Evolutionary conservation across 2,113 vertebrate genomes (phyloP).

Genomic region (Eptesicus fuscus): DNA sequence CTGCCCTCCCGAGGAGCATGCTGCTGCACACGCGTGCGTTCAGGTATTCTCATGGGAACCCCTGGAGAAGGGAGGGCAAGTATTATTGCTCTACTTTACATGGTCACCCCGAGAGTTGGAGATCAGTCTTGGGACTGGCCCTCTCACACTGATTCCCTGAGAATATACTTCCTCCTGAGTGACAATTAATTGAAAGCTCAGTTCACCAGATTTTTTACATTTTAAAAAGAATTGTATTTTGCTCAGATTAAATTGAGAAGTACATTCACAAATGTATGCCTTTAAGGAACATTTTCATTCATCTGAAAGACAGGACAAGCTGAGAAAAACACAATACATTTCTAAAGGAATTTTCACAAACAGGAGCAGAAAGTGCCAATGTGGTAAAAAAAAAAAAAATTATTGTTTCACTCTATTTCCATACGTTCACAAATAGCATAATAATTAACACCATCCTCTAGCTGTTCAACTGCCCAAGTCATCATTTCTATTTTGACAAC

Average conservation of each 20-base stretch:
- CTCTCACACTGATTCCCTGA: not conserved
- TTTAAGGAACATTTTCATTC: not conserved
- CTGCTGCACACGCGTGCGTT: not conserved
- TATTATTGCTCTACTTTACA: not conserved
- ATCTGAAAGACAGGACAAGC: not conserved
- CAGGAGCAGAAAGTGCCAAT: not conserved
- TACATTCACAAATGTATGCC: not conserved
- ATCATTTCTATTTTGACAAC: not conserved
- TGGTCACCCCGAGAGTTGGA: not conserved
- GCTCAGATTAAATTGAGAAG: constrained; percentile 15
- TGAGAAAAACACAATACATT: not conserved
- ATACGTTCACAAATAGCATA: not conserved
- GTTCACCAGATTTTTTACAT: not conserved
- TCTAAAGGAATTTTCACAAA: constrained; percentile 25
- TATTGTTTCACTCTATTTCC: not conserved
- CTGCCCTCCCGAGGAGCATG: not conserved
- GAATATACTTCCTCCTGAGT: not conserved
- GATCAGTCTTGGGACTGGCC: not conserved
- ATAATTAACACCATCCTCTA: not conserved
- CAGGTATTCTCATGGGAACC: not conserved
- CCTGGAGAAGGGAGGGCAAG: not conserved
- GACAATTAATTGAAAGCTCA: not conserved
- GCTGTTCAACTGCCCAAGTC: not conserved
- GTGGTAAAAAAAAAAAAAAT: not conserved
- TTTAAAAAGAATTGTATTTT: not conserved